phyloP scores from a whole-genome alignment of 2,888 invertebrate species.

The Athalia circularis region DNA sequence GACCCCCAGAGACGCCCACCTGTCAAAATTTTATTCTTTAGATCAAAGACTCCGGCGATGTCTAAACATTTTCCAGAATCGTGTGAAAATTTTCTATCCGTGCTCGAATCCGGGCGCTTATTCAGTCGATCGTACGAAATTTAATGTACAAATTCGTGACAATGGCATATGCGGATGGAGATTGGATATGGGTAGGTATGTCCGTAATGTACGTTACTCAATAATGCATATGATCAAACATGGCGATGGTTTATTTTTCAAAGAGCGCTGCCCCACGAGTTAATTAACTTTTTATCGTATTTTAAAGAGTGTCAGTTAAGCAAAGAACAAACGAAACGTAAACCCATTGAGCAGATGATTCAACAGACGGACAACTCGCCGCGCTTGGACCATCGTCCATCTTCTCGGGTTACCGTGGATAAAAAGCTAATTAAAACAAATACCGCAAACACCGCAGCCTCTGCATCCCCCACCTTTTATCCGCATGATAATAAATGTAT shows the following conservation, averaged over 20 bases:
- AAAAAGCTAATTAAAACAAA: conserved; percentile 45
- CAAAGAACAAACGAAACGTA: conserved; percentile 50
- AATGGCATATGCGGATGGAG: no score
- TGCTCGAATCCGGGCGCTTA: background rate
- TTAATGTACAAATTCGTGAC: no score
- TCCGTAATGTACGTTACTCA: no score
- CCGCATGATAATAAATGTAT: no score
- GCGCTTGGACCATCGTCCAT: conserved; percentile 47
- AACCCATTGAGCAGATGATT: conserved; percentile 55
- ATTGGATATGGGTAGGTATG: no score
- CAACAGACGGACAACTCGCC: conserved; percentile 45
- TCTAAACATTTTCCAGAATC: conserved; percentile 40
- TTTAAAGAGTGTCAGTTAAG: background rate
- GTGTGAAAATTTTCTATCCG: conserved; percentile 35
- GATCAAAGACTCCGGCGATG: conserved; percentile 41
- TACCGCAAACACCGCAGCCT: conserved; percentile 28
- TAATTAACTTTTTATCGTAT: conserved; percentile 49
- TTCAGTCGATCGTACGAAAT: no score
- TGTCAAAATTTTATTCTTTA: conserved; percentile 38
- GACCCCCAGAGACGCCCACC: conserved; percentile 39
- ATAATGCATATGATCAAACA: background rate
- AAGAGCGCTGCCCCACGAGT: conserved; percentile 20
- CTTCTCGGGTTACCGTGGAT: conserved; percentile 53
- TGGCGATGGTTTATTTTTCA: background rate
- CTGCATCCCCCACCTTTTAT: background rate